Base-by-base conservation (phyloP, 2,797 vertebrate species). In the Sebastes diploproa region DNA sequence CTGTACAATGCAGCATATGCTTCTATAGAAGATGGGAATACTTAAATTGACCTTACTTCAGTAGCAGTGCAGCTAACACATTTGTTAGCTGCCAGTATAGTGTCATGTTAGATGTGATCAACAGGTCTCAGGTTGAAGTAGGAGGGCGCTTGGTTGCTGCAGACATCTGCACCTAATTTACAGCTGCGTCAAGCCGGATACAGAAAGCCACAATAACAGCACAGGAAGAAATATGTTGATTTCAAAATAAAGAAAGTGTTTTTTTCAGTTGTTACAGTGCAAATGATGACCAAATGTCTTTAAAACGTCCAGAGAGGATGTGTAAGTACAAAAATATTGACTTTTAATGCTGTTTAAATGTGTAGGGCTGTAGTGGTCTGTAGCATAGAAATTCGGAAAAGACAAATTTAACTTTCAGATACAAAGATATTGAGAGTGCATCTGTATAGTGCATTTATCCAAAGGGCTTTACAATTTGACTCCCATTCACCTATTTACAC, bases 61-160 rank as follows among this genome's bases (percentile, higher is more conserved):
- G 32, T 14, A 32, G 50, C 55, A 60, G 30, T 22, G 38, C 12
- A 13, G 52, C 23, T 60, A 16, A 54, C 6, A 7, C 14, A 11
- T 11, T n/a, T 23, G 27, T 25, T 59, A 25, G 59, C 58, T 61
- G 18, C 12, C 46, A 4, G 6, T n/a, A 6, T 13, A 1, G 11
- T 50, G 42, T 25, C 59, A 36, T n/a, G 68, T 36, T 55, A 25
- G 30, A 62, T 23, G 64, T 14, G 80, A 86, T 85, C 92, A 91
- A 92, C 92, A 93, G 87, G 92, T 91, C 69, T 77, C 72, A 8
- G 77, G 38, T 29, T 27, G 75, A 25, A 77, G 75, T 80, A 76
- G 82, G 84, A 81, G 87, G 87, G 85, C 83, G 87, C 84, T 83
- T 50, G 0, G 70, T 30, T 75, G 82, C 78, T 13, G 78, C 86